Evolutionary conservation across 2,888 invertebrate genomes (phyloP).

Genomic region (Apocheima hispidaria): DNA sequence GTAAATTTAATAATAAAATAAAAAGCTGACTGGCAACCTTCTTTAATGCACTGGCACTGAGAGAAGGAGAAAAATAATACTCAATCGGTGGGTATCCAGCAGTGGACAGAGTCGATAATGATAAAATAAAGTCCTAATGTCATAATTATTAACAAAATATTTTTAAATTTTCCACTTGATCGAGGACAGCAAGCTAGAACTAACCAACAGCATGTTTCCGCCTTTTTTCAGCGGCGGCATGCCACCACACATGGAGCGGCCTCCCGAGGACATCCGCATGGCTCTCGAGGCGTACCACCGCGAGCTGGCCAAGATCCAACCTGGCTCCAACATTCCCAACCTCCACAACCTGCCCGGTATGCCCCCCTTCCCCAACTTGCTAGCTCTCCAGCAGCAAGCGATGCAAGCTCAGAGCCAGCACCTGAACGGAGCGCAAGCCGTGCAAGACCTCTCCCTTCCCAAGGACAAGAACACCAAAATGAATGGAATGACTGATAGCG

Average conservation of each 20-base stretch:
- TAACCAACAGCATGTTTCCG: slow-evolving; percentile 91
- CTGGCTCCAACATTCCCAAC: slow-evolving; percentile 87
- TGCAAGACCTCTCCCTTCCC: slow-evolving; percentile 94
- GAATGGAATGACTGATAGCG: slow-evolving; percentile 88
- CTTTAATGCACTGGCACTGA: too few species aligned
- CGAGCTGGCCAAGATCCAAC: slow-evolving; percentile 95
- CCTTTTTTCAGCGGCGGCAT: slow-evolving; percentile 93
- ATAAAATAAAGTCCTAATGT: not conserved
- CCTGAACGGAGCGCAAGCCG: slow-evolving; percentile 88
- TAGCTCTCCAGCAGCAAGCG: slow-evolving; percentile 91
- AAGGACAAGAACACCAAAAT: slow-evolving; percentile 90
- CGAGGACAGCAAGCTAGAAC: slow-evolving; percentile 85
- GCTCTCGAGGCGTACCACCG: slow-evolving; percentile 97
- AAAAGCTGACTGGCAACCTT: too few species aligned
- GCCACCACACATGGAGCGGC: slow-evolving; percentile 86
- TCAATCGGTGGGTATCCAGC: not conserved
- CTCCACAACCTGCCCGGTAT: slow-evolving; percentile 79
- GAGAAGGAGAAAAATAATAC: too few species aligned
- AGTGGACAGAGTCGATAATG: not conserved
- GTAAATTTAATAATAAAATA: too few species aligned
- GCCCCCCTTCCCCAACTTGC: slow-evolving; percentile 88
- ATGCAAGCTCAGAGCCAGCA: slow-evolving; percentile 81
- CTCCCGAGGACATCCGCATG: slow-evolving; percentile 94
- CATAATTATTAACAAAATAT: not conserved
- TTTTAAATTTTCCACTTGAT: slow-evolving; percentile 46